Evolutionary conservation across 2,113 vertebrate species (phyloP).

Genomic region (Xenus cinereus): DNA sequence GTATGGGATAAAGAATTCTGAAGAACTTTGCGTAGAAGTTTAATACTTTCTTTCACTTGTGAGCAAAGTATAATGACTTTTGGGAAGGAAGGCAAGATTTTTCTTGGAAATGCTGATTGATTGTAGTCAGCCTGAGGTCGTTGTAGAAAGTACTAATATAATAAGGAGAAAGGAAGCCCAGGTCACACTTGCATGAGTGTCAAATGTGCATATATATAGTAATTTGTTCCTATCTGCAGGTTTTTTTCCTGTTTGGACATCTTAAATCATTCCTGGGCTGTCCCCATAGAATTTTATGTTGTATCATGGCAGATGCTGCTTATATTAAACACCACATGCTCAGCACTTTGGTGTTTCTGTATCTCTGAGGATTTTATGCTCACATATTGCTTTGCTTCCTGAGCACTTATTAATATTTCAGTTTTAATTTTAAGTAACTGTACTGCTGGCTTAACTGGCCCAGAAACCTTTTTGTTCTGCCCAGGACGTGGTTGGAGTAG

Average conservation of each 20-base stretch:
- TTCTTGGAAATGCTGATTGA: background rate
- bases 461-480: background rate
- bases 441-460: background rate
- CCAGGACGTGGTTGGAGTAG: background rate
- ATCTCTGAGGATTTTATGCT: conserved; percentile 40
- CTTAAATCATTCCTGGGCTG: background rate
- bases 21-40: background rate
- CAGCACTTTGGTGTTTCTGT: conserved; percentile 37
- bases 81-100: background rate
- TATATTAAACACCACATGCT: conserved; percentile 45
- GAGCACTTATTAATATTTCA: conserved; percentile 55
- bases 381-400: conserved; percentile 43
- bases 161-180: background rate
- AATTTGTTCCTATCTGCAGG: background rate
- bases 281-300: background rate
- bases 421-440: conserved; percentile 20
- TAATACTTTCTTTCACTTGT: background rate
- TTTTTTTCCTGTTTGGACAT: background rate
- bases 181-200: background rate
- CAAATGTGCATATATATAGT: background rate
- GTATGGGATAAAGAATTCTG: background rate
- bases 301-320: conserved; percentile 22
- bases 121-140: background rate
- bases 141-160: background rate
- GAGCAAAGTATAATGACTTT: background rate